These are phyloP conservation scores for Gisinianus flammeolus DNA, from an alignment of 2,888 invertebrate genomes.

Conservation along the genomic window DNA sequence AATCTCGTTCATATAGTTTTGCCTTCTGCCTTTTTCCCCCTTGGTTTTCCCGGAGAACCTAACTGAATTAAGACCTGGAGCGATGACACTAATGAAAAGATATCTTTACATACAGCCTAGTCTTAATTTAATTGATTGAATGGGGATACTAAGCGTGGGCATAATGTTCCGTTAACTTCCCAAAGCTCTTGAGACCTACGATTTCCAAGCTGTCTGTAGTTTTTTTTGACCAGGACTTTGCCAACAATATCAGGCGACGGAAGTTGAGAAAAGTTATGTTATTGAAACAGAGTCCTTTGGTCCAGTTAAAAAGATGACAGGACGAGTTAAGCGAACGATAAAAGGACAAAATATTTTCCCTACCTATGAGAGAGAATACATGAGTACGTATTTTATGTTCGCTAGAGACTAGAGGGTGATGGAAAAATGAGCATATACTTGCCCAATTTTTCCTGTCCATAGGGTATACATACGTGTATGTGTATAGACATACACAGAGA, in stretches of 20 bases:
- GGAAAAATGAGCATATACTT: not conserved
- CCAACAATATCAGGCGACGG: not conserved
- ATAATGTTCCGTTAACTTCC: not conserved
- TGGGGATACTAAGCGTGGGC: slow-evolving; percentile 6
- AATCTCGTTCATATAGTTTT: not conserved
- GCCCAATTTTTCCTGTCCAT: too few relatives aligned
- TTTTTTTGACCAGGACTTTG: not conserved
- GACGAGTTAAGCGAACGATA: slow-evolving; percentile 5
- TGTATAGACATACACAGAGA: not conserved
- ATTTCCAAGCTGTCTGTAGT: not conserved
- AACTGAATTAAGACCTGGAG: slow-evolving; percentile 58
- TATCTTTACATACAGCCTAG: slow-evolving; percentile 41
- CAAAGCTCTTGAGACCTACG: not conserved
- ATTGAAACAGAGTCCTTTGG: not conserved
- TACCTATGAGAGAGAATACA: not conserved
- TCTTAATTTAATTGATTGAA: slow-evolving; percentile 28
- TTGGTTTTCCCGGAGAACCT: slow-evolving; percentile 32
- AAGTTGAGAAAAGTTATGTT: slow-evolving; percentile 8
- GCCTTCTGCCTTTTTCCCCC: not conserved
- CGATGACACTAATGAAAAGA: slow-evolving; percentile 59
- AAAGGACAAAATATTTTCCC: slow-evolving; percentile 5
- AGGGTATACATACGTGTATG: too few relatives aligned
- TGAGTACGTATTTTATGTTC: too few relatives aligned
- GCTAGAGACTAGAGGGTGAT: not conserved
- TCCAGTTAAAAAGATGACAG: not conserved